Percentiles rank a stretch among this genome's conserved stretches.
Evolutionary conservation across 2,113 vertebrate genomes (phyloP).

Genomic region (Dicaeum eximium): DNA sequence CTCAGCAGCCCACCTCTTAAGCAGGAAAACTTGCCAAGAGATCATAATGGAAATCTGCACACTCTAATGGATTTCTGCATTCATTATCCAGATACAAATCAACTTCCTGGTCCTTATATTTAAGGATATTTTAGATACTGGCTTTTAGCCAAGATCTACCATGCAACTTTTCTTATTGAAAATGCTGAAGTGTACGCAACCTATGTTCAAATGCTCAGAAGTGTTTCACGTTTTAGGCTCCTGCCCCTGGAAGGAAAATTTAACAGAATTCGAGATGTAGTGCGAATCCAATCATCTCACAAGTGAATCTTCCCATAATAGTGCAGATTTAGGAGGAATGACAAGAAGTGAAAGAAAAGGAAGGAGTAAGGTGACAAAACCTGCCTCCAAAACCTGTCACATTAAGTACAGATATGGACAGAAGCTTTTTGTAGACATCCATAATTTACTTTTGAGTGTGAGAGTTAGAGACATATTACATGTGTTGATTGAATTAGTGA

Average conservation of each 20-base stretch:
- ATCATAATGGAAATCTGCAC: constrained; percentile 67
- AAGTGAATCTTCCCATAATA: not conserved
- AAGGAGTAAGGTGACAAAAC: not conserved
- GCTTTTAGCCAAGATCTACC: constrained; percentile 32
- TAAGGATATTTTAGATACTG: constrained; percentile 54
- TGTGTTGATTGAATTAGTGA: not conserved
- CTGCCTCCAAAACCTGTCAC: not conserved
- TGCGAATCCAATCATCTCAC: not conserved
- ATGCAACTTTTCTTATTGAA: not conserved
- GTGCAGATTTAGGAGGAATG: not conserved
- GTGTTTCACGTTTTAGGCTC: not conserved
- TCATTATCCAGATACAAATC: constrained; percentile 65
- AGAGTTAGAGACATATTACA: not conserved
- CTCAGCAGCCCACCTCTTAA: constrained; percentile 57
- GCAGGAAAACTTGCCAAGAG: constrained; percentile 55
- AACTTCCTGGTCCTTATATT: constrained; percentile 52
- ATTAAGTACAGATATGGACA: not conserved
- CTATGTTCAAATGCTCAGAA: not conserved
- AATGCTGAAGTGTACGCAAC: not conserved
- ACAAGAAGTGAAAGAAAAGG: not conserved
- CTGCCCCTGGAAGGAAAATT: not conserved
- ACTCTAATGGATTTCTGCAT: constrained; percentile 62
- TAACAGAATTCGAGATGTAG: not conserved
- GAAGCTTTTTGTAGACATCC: not conserved
- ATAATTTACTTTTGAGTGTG: not conserved